These are phyloP conservation scores for Arctia plantaginis DNA, from an alignment of 2,888 invertebrate genomes.

Conservation along the genomic window DNA sequence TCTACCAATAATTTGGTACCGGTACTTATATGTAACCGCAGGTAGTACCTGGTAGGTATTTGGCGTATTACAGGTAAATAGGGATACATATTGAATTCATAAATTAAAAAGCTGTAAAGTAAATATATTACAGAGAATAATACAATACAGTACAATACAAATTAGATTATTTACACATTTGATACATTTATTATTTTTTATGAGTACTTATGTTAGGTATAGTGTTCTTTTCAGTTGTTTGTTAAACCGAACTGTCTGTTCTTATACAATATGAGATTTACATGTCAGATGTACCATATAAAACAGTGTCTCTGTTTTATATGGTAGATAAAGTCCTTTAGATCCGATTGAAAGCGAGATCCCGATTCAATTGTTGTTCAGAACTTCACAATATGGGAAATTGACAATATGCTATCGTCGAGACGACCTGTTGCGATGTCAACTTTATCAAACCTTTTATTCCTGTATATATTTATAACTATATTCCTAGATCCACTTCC, in stretches of 20 bases:
- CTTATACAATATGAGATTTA: constrained; percentile 41
- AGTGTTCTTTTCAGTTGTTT: neutral
- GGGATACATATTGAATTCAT: neutral
- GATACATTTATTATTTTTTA: neutral
- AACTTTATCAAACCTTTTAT: constrained; percentile 58
- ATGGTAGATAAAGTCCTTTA: constrained; percentile 61
- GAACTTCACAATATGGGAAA: constrained; percentile 70
- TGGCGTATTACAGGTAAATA: neutral
- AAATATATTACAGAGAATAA: too few relatives aligned
- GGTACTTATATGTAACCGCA: neutral
- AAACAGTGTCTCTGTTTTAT: constrained; percentile 58
- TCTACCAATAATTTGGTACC: neutral
- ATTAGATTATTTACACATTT: too few relatives aligned
- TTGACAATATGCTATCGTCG: constrained; percentile 68
- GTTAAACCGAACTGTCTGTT: constrained; percentile 13
- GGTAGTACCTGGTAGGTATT: too few relatives aligned
- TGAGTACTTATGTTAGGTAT: neutral
- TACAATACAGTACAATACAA: too few relatives aligned
- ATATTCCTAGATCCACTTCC: constrained; percentile 21
- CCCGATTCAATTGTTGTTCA: constrained; percentile 68
- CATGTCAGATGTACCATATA: too few relatives aligned
- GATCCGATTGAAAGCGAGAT: constrained; percentile 68
- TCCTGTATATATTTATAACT: constrained; percentile 38
- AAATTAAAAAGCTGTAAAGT: neutral
- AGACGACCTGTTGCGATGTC: constrained; percentile 67